A percentile compares a stretch with the other conserved stretches of the same genome.
phyloP scores from a whole-genome alignment of 2,888 invertebrate species.

The Diadegma fenestrale region DNA sequence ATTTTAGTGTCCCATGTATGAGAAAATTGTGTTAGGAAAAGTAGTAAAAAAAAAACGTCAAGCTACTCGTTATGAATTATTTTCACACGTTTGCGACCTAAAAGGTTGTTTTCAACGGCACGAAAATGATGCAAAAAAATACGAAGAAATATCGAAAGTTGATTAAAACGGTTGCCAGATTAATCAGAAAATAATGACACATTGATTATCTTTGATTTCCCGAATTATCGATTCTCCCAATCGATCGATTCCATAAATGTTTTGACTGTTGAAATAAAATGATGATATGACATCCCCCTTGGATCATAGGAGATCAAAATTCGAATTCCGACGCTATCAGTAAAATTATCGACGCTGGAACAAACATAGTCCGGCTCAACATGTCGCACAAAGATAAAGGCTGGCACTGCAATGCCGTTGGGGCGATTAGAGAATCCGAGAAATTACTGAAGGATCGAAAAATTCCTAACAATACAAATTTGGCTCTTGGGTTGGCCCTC shows the following conservation, averaged over 20 bases:
- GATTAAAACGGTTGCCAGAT: too few species aligned
- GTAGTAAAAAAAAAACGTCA: background rate
- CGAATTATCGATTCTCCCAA: too few species aligned
- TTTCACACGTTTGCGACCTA: background rate
- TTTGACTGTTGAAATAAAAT: background rate
- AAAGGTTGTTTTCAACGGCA: too few species aligned
- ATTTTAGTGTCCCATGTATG: constrained; percentile 18
- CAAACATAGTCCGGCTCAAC: constrained; percentile 74
- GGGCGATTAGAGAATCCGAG: constrained; percentile 71
- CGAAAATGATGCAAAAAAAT: too few species aligned
- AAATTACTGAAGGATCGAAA: constrained; percentile 33
- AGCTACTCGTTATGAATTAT: background rate
- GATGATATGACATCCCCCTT: background rate
- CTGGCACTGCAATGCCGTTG: constrained; percentile 72
- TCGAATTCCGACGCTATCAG: constrained; percentile 71
- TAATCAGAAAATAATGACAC: too few species aligned
- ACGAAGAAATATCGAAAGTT: too few species aligned
- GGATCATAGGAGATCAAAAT: constrained; percentile 67
- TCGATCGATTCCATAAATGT: background rate
- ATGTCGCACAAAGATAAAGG: constrained; percentile 72
- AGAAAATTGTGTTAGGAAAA: background rate
- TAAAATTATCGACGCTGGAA: constrained; percentile 72
- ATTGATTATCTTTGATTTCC: too few species aligned
- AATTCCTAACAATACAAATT: constrained; percentile 9
- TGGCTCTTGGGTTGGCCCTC: constrained; percentile 69